A percentile compares a stretch with the other conserved stretches of the same genome.
Evolutionary conservation across 2,113 vertebrate species (phyloP).

Genomic region (Puffinus mauretanicus): DNA sequence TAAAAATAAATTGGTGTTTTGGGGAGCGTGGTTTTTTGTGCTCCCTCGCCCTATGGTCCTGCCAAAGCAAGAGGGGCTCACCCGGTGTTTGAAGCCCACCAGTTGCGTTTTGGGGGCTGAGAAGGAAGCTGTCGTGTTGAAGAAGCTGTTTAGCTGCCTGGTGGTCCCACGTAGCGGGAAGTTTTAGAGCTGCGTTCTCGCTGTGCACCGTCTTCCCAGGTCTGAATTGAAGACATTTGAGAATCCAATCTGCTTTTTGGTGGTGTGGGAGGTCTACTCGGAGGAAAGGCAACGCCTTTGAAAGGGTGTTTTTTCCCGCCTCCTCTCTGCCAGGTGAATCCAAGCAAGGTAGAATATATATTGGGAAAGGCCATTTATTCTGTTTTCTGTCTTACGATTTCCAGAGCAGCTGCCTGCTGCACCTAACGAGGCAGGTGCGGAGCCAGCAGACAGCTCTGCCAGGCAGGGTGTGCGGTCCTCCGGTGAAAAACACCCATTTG

Average conservation of each 20-base stretch:
- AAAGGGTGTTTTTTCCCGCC: neutral
- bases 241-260: neutral
- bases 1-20: constrained; percentile 22
- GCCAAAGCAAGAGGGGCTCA: neutral
- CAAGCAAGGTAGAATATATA: neutral
- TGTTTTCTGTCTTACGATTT: neutral
- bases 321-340: neutral
- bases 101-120: neutral
- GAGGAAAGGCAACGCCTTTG: neutral
- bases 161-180: neutral
- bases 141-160: neutral
- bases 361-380: neutral
- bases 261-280: neutral
- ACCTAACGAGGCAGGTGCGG: neutral
- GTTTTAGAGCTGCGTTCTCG: neutral
- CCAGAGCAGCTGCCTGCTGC: neutral
- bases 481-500: neutral
- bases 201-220: neutral
- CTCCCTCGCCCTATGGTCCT: fast-evolving
- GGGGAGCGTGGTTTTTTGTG: neutral
- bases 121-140: neutral
- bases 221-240: fast-evolving
- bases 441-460: neutral
- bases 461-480: neutral
- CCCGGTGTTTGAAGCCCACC: fast-evolving